phyloP scores from a whole-genome alignment of 1,140 invertebrate species.

The Samia ricini region DNA sequence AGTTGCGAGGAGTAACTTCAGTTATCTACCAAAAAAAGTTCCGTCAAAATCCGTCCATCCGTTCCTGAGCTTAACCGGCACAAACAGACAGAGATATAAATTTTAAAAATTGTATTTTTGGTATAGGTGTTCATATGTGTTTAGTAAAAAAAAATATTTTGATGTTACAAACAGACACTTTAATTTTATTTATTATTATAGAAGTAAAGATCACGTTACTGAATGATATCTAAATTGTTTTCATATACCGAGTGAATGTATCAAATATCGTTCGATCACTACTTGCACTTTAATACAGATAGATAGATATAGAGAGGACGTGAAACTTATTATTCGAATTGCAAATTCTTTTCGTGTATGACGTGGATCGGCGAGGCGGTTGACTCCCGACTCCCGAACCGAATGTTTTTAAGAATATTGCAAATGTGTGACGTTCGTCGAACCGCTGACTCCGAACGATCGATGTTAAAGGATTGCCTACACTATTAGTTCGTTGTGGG shows the following conservation, averaged over 20 bases:
- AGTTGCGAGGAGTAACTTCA: no score
- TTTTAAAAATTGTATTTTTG: no score
- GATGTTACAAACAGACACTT: no score
- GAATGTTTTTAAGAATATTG: conserved; percentile 56
- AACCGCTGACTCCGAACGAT: conserved; percentile 37
- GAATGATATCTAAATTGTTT: background rate
- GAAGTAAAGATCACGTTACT: no score
- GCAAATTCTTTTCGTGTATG: conserved; percentile 35
- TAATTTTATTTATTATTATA: no score
- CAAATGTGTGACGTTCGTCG: conserved; percentile 31
- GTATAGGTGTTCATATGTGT: no score
- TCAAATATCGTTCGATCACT: background rate
- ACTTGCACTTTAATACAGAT: conserved; percentile 1
- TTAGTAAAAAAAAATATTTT: no score
- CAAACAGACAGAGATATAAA: no score
- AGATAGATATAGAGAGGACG: background rate
- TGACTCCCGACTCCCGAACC: conserved; percentile 21
- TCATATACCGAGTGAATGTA: background rate
- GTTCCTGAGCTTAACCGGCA: no score
- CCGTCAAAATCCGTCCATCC: no score
- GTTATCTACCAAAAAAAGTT: no score
- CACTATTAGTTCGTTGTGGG: conserved; percentile 21
- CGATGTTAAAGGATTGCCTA: conserved; percentile 52
- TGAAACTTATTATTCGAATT: conserved; percentile 36
- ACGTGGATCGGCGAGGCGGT: conserved; percentile 19